Base-by-base conservation (phyloP, 2,113 vertebrate species). In the Poeciliopsis prolifica region DNA sequence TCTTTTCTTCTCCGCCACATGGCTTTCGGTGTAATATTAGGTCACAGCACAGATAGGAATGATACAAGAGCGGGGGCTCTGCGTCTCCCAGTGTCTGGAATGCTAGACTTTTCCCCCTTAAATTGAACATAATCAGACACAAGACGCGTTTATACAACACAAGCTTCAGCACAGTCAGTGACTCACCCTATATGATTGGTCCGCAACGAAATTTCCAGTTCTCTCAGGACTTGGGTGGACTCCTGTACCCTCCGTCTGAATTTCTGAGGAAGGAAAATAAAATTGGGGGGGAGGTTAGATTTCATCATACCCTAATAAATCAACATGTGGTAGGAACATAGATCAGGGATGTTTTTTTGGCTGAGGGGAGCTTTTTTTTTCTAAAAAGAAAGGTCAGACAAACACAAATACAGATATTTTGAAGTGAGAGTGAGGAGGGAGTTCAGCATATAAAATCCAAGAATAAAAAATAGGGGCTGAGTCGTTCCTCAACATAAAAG, bases 121-220 rank as follows among this genome's bases (percentile, higher is more conserved):
- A 85, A 84, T 86, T 84, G 78, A 86, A 87, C 79, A 84, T 68
- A 81, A 78, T 37, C 28, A 62, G 29, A 51, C 75, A 28, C 29
- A 1, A 24, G 79, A 86, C 77, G 78, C 64, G 76, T 66, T 37
- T 87, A 76, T 60, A 33, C 75, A 44, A 42, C 61, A 77, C 42
- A 72, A 40, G 61, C 68, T 35, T 70, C 6, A 79, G 51, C 74
- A 66, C 75, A 81, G n/a, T 65, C 73, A 8, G 74, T 82, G 80
- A 92, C 97, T 96, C 93, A 98, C 98, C 97, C 98, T 13, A 99
- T 99, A 70, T 99, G 96, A 94, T 99, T 99, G 80, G 98, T 99
- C 88, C 98, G 95, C 91, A 99, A 94, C 74, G 97, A 99, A 93
- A 99, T 99, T 95, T 99, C 97, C 95, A 99, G 96, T 94, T 99